Evolutionary conservation across 2,888 invertebrate genomes (phyloP).

Genomic region (Melinopterus prodromus): DNA sequence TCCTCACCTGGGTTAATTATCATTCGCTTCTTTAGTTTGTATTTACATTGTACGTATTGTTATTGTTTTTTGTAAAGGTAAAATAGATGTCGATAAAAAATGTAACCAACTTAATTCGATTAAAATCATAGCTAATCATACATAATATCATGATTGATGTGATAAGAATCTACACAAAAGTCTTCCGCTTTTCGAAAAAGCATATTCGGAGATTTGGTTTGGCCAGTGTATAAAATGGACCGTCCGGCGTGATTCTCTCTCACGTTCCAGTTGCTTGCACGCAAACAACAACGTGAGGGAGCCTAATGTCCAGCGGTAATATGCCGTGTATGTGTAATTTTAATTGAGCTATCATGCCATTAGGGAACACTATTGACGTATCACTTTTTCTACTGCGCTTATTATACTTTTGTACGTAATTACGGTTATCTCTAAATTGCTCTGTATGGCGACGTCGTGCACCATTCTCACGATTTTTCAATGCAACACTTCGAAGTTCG

Average conservation of each 20-base stretch:
- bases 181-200: not conserved
- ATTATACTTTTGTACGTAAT: constrained; percentile 27
- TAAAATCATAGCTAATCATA: no score
- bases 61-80: no score
- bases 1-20: no score
- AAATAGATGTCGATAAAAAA: no score
- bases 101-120: no score
- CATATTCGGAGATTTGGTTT: not conserved
- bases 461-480: not conserved
- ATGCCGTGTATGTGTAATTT: constrained; percentile 34
- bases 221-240: constrained; percentile 33
- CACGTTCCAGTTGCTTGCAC: constrained; percentile 56
- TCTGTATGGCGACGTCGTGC: not conserved
- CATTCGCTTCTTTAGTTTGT: no score
- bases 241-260: constrained; percentile 53
- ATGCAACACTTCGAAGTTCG: not conserved
- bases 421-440: constrained; percentile 6
- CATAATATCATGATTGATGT: not conserved
- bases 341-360: constrained; percentile 42
- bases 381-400: constrained; percentile 29
- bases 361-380: constrained; percentile 36
- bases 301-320: constrained; percentile 40
- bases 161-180: not conserved
- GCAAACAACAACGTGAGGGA: constrained; percentile 45
- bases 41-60: no score